phyloP scores from a whole-genome alignment of 2,888 invertebrate species.

The Caenorhabditis sp. region DNA sequence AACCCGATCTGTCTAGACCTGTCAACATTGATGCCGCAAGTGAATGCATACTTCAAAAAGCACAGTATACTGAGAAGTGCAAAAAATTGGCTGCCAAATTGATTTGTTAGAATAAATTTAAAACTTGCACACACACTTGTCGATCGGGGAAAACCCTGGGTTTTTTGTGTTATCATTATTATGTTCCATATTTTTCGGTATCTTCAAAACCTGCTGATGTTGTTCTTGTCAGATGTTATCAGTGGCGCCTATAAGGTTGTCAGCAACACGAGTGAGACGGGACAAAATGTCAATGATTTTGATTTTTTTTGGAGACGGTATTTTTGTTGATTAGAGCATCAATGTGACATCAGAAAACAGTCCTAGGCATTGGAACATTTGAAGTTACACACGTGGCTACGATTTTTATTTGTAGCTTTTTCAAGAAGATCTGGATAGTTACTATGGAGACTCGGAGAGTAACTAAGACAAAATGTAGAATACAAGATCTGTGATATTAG shows the following conservation, averaged over 20 bases:
- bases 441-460: too few species aligned
- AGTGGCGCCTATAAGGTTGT: background rate
- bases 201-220: background rate
- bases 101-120: background rate
- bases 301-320: too few species aligned
- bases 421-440: too few species aligned
- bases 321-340: too few species aligned
- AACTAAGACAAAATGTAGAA: too few species aligned
- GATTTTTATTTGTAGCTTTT: too few species aligned
- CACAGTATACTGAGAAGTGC: background rate
- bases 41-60: conserved; percentile 19
- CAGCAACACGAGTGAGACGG: background rate
- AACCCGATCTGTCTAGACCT: conserved; percentile 38
- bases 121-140: too few species aligned
- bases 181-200: background rate
- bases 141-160: background rate
- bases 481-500: too few species aligned
- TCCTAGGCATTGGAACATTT: too few species aligned
- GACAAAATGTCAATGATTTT: background rate
- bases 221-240: background rate
- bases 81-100: background rate
- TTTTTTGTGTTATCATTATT: background rate
- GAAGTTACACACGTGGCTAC: too few species aligned
- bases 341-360: too few species aligned
- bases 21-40: conserved; percentile 33